Evolutionary conservation across 2,113 vertebrate genomes (phyloP).

Genomic region (Ameiurus melas): DNA sequence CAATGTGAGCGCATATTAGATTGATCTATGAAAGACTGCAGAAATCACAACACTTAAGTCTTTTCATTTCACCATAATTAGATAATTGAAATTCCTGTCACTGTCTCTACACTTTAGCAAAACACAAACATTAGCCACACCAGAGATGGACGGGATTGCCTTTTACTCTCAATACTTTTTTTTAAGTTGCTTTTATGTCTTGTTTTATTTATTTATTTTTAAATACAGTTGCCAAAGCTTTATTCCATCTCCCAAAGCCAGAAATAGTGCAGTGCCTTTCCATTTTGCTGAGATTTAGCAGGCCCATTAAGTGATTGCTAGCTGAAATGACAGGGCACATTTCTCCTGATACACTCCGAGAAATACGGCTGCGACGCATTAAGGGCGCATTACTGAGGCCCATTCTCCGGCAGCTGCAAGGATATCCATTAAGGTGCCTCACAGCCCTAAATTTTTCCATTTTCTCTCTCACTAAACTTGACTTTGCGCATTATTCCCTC

Average conservation of each 20-base stretch:
- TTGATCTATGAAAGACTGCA: conserved; percentile 95
- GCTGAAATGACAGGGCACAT: conserved; percentile 85
- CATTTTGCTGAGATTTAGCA: conserved; percentile 86
- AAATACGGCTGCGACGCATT: conserved; percentile 81
- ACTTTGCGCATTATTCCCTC: conserved; percentile 78
- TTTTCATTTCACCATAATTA: conserved; percentile 99
- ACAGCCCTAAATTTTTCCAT: conserved; percentile 81
- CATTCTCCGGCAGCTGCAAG: conserved; percentile 70
- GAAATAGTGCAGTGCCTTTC: conserved; percentile 86
- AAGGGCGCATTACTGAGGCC: conserved; percentile 72
- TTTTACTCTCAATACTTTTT: conserved; percentile 61
- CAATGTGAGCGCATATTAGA: conserved; percentile 94
- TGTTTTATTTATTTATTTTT: conserved; percentile 58
- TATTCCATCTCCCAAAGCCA: conserved; percentile 79
- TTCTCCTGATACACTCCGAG: conserved; percentile 78
- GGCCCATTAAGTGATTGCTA: conserved; percentile 96
- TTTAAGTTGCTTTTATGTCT: conserved; percentile 50
- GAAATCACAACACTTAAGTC: conserved; percentile 99
- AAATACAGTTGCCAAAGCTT: conserved; percentile 79
- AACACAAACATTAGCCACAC: conserved; percentile 82
- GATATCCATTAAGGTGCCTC: conserved; percentile 78
- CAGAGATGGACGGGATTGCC: conserved; percentile 62
- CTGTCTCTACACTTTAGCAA: conserved; percentile 93
- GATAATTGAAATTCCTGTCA: conserved; percentile 99
- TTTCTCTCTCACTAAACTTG: conserved; percentile 82